Conservation (phyloP, 2,888 invertebrate genomes). For the Pollenia amentaria region DNA sequence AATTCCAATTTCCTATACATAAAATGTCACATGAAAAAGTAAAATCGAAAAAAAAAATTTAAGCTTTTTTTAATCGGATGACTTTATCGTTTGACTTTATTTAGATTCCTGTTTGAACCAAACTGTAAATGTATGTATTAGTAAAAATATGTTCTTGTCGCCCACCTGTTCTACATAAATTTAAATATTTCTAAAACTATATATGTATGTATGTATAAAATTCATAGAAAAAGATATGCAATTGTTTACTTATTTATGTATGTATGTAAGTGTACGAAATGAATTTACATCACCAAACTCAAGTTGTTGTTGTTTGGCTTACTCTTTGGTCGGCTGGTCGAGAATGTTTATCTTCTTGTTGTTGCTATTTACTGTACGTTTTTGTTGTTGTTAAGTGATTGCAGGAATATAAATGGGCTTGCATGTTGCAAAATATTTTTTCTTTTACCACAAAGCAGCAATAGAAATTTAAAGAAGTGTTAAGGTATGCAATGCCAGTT, state of each 20-base stretch:
- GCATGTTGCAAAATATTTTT: conserved; percentile 53
- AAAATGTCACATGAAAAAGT: too few species aligned
- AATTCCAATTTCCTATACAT: too few species aligned
- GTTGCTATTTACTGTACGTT: conserved; percentile 5
- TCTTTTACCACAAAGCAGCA: conserved; percentile 58
- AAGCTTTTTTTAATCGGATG: too few species aligned
- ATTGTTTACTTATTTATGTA: neutral
- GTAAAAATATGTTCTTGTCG: conserved; percentile 13
- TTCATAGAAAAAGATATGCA: neutral
- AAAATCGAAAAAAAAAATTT: too few species aligned
- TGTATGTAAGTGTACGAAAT: neutral
- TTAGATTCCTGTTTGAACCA: too few species aligned
- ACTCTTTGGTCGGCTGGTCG: conserved; percentile 27
- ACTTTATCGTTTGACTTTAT: too few species aligned
- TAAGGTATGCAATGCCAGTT: conserved; percentile 66
- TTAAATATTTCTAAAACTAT: neutral
- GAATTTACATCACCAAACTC: conserved; percentile 30
- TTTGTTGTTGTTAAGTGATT: conserved; percentile 41
- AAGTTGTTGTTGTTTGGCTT: conserved; percentile 41
- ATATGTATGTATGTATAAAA: neutral
- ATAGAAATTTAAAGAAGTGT: conserved; percentile 70
- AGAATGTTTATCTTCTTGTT: conserved; percentile 39
- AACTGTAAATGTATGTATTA: neutral
- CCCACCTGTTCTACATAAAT: conserved; percentile 6
- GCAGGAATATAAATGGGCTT: conserved; percentile 42